Evolutionary conservation across 2,888 invertebrate genomes (phyloP), one percentile per base, ranked within the genome.

Genomic region (Molanna angustata): DNA sequence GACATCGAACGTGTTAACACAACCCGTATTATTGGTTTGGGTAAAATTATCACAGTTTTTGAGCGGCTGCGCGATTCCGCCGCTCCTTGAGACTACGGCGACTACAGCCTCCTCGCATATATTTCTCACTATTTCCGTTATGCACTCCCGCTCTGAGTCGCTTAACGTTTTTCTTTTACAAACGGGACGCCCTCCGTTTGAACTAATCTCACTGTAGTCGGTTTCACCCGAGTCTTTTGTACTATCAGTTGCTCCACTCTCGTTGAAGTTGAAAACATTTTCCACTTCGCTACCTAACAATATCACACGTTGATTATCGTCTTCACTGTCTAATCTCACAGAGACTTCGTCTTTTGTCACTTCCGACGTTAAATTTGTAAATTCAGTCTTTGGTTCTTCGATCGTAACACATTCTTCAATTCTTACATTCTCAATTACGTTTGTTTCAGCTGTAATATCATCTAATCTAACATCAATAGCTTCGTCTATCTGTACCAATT

Each of bases 31-130:
- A 16, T 45, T 45, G 19, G 31, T 27, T 49, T 56, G 47, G 21
- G 41, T 50, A 47, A 56, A 19, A 32, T 53, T 56, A 56, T 56
- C 56, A 56, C 56, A 56, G 56, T 31, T 49, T 47, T 11, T 31
- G 17, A 17, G 14, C n/a, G 47, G 35, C 13, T 13, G 3, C 1
- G 13, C 13, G 9, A 9, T 7, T 9, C 4, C 13, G 4, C 7
- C 35, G 16, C 17, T 13, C 11, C 21, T 18, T 4, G 21, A 35
- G 13, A 35, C 35, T 11, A 46, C 13, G 4, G n/a, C n/a, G n/a
- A 1, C 1, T n/a, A 42, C 49, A 19, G 49, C 49, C 6, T 27
- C 39, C n/a, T 49, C 49, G 32, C 49, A 49, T 17, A 49, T 7
- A 11, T 35, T 37, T 18, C 17, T 33, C 19, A 49, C 49, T n/a